Evolutionary conservation across 2,113 vertebrate genomes (phyloP).

Genomic region (Notiomystis cincta): DNA sequence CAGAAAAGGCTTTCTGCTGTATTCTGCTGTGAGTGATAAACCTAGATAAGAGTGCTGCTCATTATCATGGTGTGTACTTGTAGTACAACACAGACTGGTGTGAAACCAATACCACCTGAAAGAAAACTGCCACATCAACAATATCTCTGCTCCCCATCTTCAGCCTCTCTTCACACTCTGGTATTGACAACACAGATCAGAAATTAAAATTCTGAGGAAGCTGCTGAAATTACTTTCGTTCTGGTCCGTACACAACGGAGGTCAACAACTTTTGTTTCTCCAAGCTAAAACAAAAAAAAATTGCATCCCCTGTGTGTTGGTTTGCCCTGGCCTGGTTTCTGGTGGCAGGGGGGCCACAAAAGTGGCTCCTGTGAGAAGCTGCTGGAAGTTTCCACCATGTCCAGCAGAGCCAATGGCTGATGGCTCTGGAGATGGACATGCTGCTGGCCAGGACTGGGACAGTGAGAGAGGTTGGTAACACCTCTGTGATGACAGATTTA

Average conservation of each 20-base stretch:
- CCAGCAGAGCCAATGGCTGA: no score
- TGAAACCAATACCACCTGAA: neutral
- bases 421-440: no score
- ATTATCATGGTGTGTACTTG: neutral
- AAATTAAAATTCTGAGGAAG: neutral
- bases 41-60: neutral
- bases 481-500: no score
- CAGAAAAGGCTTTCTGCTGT: neutral
- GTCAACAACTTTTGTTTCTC: neutral
- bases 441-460: no score
- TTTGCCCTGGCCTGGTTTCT: no score
- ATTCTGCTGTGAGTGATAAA: neutral
- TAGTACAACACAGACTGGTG: neutral
- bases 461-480: no score
- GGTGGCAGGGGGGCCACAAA: no score
- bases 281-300: neutral
- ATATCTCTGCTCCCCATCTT: neutral
- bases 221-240: neutral
- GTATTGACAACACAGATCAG: neutral
- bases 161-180: neutral
- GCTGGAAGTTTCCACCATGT: no score
- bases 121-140: neutral
- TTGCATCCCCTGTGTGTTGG: no score
- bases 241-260: neutral
- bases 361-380: no score